These are phyloP conservation scores for Lepidurus apus DNA, from an alignment of 1,140 invertebrate species.

Conservation along the genomic window DNA sequence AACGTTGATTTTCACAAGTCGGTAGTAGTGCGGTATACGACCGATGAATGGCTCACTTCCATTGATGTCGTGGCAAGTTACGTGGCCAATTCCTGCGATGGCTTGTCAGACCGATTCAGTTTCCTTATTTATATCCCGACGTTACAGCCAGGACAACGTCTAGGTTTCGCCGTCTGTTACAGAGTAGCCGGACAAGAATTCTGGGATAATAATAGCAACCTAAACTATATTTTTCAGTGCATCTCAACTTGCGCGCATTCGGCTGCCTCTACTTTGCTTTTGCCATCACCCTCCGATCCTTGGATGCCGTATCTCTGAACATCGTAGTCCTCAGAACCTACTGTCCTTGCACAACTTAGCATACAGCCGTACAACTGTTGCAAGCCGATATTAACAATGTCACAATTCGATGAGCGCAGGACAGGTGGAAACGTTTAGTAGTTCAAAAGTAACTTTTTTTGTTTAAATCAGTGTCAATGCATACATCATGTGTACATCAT, in stretches of 20 bases:
- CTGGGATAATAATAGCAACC: constrained; percentile 83
- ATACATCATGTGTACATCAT: background rate
- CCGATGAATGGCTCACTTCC: constrained; percentile 77
- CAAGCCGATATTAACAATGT: too few relatives aligned
- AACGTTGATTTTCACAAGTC: constrained; percentile 89
- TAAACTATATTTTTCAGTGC: constrained; percentile 79
- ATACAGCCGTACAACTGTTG: too few relatives aligned
- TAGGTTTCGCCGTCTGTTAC: constrained; percentile 78
- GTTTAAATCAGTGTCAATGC: background rate
- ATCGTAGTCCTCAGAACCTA: background rate
- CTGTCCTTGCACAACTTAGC: background rate
- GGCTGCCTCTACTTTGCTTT: constrained; percentile 20
- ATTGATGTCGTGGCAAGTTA: constrained; percentile 76
- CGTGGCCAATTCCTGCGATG: constrained; percentile 81
- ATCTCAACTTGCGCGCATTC: constrained; percentile 23
- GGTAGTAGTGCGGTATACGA: constrained; percentile 77
- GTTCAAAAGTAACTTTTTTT: background rate
- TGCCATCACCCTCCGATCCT: background rate
- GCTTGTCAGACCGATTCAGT: constrained; percentile 75
- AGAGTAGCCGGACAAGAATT: constrained; percentile 72
- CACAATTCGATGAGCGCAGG: background rate
- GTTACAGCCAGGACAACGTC: constrained; percentile 61
- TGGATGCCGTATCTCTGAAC: constrained; percentile 33
- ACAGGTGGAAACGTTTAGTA: background rate
- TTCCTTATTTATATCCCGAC: constrained; percentile 60